These are phyloP conservation scores for Opisthograptis luteolata DNA, from an alignment of 2,888 invertebrate genomes.

Conservation along the genomic window DNA sequence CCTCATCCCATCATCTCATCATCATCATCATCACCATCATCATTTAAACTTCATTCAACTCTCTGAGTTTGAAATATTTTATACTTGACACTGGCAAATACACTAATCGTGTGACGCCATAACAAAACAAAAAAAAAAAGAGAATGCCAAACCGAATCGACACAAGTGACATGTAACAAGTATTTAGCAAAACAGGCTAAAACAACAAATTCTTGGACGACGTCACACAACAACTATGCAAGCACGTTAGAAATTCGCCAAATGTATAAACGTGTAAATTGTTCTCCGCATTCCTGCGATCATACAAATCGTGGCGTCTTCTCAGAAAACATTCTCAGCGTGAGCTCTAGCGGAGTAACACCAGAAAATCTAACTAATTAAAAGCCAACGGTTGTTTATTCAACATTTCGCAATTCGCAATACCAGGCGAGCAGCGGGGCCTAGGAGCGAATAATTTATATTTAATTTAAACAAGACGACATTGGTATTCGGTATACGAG, in stretches of 20 bases:
- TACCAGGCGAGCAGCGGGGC: constrained; percentile 74
- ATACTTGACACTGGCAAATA: no score
- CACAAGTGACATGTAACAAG: no score
- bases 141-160: no score
- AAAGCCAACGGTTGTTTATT: constrained; percentile 77
- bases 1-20: no score
- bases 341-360: constrained; percentile 38
- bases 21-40: no score
- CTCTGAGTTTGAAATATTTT: no score
- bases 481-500: constrained; percentile 84
- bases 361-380: constrained; percentile 70
- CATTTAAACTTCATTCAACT: no score
- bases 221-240: no score
- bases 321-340: constrained; percentile 26
- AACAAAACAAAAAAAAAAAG: no score
- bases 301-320: constrained; percentile 16
- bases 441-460: constrained; percentile 84
- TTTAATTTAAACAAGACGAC: constrained; percentile 85
- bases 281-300: constrained; percentile 4
- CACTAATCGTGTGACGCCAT: no score
- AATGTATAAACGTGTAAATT: background rate
- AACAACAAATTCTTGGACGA: no score
- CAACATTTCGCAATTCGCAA: constrained; percentile 75
- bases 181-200: no score
- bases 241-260: background rate